Conservation (phyloP, 2,888 invertebrate genomes). For the Poecilus cupreus region DNA sequence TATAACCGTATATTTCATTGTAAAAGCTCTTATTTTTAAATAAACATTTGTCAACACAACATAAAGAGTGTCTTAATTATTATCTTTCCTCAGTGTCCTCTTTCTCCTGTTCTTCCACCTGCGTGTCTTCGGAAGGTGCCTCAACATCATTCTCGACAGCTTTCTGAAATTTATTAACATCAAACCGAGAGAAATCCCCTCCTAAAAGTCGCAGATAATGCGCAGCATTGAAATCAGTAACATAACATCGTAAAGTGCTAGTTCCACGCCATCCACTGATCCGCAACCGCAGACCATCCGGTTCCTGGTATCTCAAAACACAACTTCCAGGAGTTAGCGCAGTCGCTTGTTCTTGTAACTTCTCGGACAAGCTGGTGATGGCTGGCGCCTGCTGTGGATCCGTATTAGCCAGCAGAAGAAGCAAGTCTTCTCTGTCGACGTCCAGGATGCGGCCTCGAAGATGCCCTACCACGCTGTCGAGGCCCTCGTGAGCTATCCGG, state of each 20-base stretch:
- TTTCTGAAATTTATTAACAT: constrained; percentile 84
- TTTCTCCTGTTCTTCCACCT: neutral
- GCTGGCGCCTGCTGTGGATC: constrained; percentile 87
- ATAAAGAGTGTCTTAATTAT: neutral
- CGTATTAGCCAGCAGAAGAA: constrained; percentile 85
- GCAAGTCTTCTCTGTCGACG: constrained; percentile 85
- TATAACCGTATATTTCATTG: constrained; percentile 36
- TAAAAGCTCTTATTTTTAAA: constrained; percentile 43
- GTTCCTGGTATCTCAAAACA: constrained; percentile 80
- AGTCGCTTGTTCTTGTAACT: constrained; percentile 81
- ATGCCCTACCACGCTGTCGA: constrained; percentile 83
- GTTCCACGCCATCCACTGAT: constrained; percentile 95
- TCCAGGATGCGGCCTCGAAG: constrained; percentile 83
- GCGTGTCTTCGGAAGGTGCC: constrained; percentile 9
- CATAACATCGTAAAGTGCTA: constrained; percentile 90
- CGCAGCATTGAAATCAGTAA: constrained; percentile 87
- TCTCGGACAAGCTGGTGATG: constrained; percentile 79
- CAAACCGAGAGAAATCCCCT: constrained; percentile 89
- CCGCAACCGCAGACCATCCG: constrained; percentile 76
- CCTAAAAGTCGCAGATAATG: constrained; percentile 91
- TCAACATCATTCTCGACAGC: constrained; percentile 64
- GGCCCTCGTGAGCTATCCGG: constrained; percentile 92
- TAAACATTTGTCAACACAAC: constrained; percentile 39
- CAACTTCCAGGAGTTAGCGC: constrained; percentile 88
- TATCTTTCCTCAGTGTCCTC: constrained; percentile 51